Base-by-base conservation (phyloP, 2,888 invertebrate species). In the Gonocerus acuteangulatus region DNA sequence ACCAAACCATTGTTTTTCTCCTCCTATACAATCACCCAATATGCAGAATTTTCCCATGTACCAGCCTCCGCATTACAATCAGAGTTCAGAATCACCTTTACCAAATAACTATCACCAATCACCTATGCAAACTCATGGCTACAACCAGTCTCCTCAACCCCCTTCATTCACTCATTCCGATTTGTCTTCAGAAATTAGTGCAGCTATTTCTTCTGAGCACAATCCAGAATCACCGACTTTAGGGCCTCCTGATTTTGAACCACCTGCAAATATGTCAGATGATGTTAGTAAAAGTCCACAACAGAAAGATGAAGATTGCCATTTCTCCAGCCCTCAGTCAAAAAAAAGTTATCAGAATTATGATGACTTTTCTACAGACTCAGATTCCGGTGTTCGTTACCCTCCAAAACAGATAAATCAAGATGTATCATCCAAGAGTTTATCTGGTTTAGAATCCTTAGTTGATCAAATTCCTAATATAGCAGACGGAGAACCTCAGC, bases 401-500 rank as follows among this genome's bases (percentile, higher is more conserved):
- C 67, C 69, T 21, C 62, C 63, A n/a, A 66, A 68, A 63, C 68
- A 64, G 32, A 67, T 62, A 60, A 67, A 66, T 42, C 85, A 86
- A 71, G 89, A 89, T 75, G 86, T 89, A 34, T 83, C 89, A n/a
- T 85, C 88, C 23, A 90, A 90, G 73, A 89, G 88, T 69, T 77
- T 89, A 49, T 90, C 90, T 16, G 92, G 91, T 18, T 78, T 92
- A 48, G 91, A 92, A 75, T 91, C 90, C 44, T 79, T 92, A 49
- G 91, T 92, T 66, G 91, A 92, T 77, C 92, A 92, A 79, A 92
- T 92, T 75, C 92, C 91, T 54, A 87, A 88, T 70, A 87, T 90
- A 74, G 84, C 86, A 60, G 89, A 90, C 70, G 85, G 85, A 4
- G 83, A 81, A 21, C 68, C 67, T 32, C 68, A 71, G 2, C 71